Percentiles rank a stretch among this genome's conserved stretches.
Conservation (phyloP, 2,113 vertebrate species). For the Perca flavescens region DNA sequence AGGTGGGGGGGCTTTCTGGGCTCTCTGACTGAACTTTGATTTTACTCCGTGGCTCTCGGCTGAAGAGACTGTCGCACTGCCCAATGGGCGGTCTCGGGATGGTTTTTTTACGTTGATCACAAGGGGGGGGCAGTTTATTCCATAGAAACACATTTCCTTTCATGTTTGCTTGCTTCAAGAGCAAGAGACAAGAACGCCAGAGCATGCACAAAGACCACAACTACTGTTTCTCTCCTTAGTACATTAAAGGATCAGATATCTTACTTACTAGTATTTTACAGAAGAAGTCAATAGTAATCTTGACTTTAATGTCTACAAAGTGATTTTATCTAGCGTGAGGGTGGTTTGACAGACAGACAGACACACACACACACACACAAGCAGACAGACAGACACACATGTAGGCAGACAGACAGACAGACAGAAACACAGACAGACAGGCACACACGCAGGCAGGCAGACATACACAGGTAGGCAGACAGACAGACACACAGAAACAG, state of each 20-base stretch:
- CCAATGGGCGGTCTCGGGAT: conserved; percentile 58
- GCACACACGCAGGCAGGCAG: conserved; percentile 31
- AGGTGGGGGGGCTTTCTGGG: conserved; percentile 40
- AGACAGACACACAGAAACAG: no score
- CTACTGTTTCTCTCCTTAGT: conserved; percentile 78
- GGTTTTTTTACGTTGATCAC: conserved; percentile 9
- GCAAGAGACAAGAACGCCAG: conserved; percentile 52
- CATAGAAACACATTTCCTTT: conserved; percentile 21
- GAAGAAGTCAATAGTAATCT: conserved; percentile 58
- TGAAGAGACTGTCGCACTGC: conserved; percentile 59
- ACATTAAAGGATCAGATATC: conserved; percentile 62
- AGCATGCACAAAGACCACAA: conserved; percentile 82
- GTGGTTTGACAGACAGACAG: conserved; percentile 37
- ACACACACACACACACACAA: no score
- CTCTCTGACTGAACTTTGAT: conserved; percentile 63
- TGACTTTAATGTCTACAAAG: conserved; percentile 39
- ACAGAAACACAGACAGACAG: neutral
- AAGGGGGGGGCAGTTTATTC: neutral
- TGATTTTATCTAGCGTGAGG: conserved; percentile 39
- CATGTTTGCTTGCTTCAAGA: conserved; percentile 38
- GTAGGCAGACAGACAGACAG: no score
- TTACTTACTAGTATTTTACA: conserved; percentile 69
- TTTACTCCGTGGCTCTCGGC: conserved; percentile 40
- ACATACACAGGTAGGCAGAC: neutral
- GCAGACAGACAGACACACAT: no score